phyloP scores from a whole-genome alignment of 1,140 invertebrate genomes.

The Cydia splendana region DNA sequence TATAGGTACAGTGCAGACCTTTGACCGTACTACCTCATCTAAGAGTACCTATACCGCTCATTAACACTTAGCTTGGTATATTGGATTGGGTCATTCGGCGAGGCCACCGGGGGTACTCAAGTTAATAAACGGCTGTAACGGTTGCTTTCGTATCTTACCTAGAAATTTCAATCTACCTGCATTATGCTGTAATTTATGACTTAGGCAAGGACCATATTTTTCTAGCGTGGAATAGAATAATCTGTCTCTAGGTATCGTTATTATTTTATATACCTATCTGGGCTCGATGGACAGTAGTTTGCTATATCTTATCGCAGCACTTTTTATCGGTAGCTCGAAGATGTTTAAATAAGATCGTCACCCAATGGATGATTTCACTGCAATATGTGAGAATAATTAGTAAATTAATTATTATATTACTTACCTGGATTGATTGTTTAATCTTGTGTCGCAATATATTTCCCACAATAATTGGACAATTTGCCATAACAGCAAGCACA shows the following conservation, averaged over 20 bases:
- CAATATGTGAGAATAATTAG: not conserved
- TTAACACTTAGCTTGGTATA: slow-evolving; percentile 10
- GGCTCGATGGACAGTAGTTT: not conserved
- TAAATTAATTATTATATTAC: not conserved
- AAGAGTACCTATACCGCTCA: slow-evolving; percentile 6
- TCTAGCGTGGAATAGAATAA: not conserved
- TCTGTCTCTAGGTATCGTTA: not conserved
- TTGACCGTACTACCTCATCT: slow-evolving; percentile 7
- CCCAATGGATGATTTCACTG: no score
- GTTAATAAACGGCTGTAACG: not conserved
- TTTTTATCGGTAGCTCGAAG: not conserved
- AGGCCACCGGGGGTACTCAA: slow-evolving; percentile 20
- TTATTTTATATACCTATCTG: not conserved
- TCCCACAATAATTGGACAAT: not conserved
- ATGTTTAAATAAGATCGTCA: no score
- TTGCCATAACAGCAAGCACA: slow-evolving; percentile 3
- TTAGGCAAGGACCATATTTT: not conserved
- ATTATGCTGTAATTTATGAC: not conserved
- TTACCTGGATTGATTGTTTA: not conserved
- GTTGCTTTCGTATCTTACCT: not conserved
- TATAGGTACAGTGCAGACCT: not conserved
- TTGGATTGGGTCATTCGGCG: slow-evolving; percentile 18
- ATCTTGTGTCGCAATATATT: not conserved
- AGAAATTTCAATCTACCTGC: not conserved
- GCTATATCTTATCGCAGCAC: slow-evolving; percentile 5